These are phyloP conservation scores for Aix galericulata DNA, from an alignment of 2,113 vertebrate species.

Conservation along the genomic window DNA sequence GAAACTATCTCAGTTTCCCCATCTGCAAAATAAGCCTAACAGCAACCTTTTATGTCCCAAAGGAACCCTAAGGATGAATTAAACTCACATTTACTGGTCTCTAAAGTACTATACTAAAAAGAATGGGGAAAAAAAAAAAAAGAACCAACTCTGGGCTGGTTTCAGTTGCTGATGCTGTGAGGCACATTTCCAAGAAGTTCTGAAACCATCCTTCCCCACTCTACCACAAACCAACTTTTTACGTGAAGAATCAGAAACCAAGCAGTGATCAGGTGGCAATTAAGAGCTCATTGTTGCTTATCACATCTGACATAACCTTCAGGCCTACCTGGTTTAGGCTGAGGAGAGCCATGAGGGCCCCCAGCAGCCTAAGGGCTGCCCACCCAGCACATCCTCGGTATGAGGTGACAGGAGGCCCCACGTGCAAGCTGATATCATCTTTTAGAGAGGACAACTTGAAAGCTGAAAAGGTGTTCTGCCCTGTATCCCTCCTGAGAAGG, in stretches of 20 bases:
- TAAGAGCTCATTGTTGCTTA: conserved; percentile 12
- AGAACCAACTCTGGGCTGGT: background rate
- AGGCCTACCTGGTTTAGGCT: background rate
- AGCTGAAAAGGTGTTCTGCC: background rate
- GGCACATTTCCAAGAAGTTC: background rate
- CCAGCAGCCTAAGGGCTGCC: background rate
- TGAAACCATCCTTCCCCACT: background rate
- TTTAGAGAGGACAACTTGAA: background rate
- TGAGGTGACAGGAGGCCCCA: background rate
- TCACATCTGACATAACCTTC: background rate
- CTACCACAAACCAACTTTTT: background rate
- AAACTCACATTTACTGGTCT: conserved; percentile 36
- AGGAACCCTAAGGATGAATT: conserved; percentile 47
- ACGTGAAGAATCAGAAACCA: conserved; percentile 14
- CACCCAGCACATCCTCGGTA: rapidly evolving
- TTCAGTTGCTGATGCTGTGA: conserved; percentile 19
- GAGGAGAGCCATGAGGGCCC: background rate
- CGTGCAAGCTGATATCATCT: background rate
- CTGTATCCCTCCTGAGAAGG: background rate
- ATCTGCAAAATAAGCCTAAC: conserved; percentile 4
- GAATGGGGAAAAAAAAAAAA: background rate
- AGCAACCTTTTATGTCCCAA: background rate
- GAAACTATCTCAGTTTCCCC: conserved; percentile 5
- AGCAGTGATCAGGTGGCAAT: background rate
- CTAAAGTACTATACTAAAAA: conserved; percentile 1